Evolutionary conservation across 2,113 vertebrate genomes (phyloP), one percentile per base, ranked within the genome.

Genomic region (Strix aluco): DNA sequence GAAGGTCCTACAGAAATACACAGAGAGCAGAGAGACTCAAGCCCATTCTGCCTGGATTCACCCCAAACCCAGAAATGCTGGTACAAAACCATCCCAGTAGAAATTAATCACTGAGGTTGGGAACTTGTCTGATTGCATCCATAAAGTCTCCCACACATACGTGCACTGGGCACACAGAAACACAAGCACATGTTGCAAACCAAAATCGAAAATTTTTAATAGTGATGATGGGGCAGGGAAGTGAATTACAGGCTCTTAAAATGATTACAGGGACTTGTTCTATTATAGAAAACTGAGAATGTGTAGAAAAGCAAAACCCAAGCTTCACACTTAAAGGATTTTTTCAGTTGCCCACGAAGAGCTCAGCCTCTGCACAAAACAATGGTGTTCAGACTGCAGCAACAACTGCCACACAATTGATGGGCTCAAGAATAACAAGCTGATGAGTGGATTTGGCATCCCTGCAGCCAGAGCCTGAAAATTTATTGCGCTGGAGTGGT

Each of bases 391-490:
- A 88, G 83, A 67, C 44, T 13, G n/a, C 81, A 83, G 63, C 82
- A 84, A 21, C 82, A 55, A 74, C 55, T 13, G 52, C 72, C 74
- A 57, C 91, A 82, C 94, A 82, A 77, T 27, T 62, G 86, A 87
- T 51, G 71, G 62, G 66, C 84, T 92, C 57, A 38, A 14, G 78
- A 92, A 81, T 6, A 94, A 91, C 81, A 62, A 93, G 70, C 88
- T 91, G 95, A 84, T 0, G 11, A 79, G 90, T 29, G 69, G 79
- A 54, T 81, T 69, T 96, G 95, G 92, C 88, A 92, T 59, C 70
- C 55, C 36, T 72, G 63, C 44, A 91, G 91, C 69, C 80, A 86
- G 77, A 91, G 72, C 57, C 80, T 4, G 0, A 54, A 46, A 92
- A 96, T 89, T 79, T 54, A 95, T 91, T 71, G 77, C 15, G 0